phyloP scores from a whole-genome alignment of 2,113 vertebrate genomes.

The Pithys albifrons region DNA sequence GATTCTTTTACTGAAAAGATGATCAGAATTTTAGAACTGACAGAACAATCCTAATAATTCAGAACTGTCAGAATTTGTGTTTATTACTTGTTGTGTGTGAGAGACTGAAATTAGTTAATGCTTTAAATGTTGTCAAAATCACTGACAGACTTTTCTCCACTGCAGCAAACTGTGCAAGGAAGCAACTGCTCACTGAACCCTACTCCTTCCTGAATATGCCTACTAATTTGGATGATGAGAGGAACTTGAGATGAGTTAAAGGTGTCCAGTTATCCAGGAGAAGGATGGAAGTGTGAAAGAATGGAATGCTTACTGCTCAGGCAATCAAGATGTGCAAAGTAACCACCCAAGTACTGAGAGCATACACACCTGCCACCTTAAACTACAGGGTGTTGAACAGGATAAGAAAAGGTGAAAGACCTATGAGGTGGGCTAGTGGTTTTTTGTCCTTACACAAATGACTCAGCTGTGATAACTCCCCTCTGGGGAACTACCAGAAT shows the following conservation, averaged over 20 bases:
- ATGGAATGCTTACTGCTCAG: background rate
- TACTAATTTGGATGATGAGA: background rate
- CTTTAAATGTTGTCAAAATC: background rate
- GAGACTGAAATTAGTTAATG: background rate
- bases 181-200: background rate
- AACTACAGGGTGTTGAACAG: background rate
- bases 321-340: background rate
- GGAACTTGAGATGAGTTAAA: background rate
- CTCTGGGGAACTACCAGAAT: background rate
- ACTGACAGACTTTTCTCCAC: background rate
- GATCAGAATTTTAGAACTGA: background rate
- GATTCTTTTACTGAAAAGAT: background rate
- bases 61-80: background rate
- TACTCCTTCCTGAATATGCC: background rate
- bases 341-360: background rate
- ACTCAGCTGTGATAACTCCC: background rate
- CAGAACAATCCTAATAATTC: background rate
- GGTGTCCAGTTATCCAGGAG: background rate
- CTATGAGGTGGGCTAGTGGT: background rate
- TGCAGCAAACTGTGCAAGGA: background rate
- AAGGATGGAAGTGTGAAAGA: background rate
- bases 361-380: background rate
- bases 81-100: background rate
- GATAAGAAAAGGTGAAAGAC: background rate
- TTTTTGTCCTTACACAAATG: background rate